Base-by-base conservation (phyloP, 2,888 invertebrate species). In the Clistopyga incitator region DNA sequence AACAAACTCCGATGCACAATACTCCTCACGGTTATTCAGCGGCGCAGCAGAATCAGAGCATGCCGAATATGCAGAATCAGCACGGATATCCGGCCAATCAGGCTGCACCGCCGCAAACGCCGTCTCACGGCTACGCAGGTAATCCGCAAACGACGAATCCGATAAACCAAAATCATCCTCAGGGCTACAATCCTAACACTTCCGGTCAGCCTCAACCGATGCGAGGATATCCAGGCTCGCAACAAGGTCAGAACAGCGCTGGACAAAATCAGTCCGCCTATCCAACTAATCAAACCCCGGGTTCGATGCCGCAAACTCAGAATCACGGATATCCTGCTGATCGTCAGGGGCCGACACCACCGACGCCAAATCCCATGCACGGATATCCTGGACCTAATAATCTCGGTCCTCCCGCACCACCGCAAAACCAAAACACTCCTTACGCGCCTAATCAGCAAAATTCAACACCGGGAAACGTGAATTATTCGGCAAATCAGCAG, bases 241-340 rank as follows among this genome's bases (percentile, higher is more conserved):
- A 89, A 8, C 88, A 88, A 54, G 85, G 68, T 82, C 91, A 88
- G 68, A 86, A 61, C 65, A 65, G 54, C 52, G 13, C 85, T 52
- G 56, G 72, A 50, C 83, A 65, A 59, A 72, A 70, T 61, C 65
- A 59, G 47, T 8, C 64, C 13, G n/a, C 86, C 18, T 90, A 89
- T 71, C 82, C 88, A 13, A 34, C 87, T 23, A 81, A 81, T 38
- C 89, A 89, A 67, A 54, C 87, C 11, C 18, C 88, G 23, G 86
- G 85, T 25, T 68, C 86, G 23, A 56, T 82, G 64, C 56, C 86
- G 2, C 81, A 82, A 64, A 2, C 68, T 8, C 90, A 87, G 74
- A 82, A 85, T 25, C 89, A 89, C 54, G 86, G 86, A n/a, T 90
- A 90, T 72, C 11, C 86, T n/a, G 80, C 86, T 50, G 90, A 90